A percentile compares a stretch with the other conserved stretches of the same genome.
Conservation (phyloP, 2,113 vertebrate genomes). For the Perognathus longimembris region DNA sequence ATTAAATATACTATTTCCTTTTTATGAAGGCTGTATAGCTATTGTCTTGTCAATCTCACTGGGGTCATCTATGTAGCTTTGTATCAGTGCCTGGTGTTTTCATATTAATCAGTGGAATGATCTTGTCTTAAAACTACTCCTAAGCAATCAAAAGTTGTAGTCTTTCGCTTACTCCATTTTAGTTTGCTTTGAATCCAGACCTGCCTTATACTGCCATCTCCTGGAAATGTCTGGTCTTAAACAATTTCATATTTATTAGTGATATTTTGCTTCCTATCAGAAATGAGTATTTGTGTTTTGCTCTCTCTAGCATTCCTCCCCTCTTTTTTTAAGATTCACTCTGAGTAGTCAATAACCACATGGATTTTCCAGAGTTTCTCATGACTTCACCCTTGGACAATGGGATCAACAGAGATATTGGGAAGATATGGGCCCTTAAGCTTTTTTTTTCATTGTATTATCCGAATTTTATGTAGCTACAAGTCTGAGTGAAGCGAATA, state of each 20-base stretch:
- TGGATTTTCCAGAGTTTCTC: background rate
- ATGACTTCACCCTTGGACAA: background rate
- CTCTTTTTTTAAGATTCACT: background rate
- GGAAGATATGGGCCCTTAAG: background rate
- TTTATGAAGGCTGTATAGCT: background rate
- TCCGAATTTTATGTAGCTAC: slow-evolving; percentile 11
- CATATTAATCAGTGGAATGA: background rate
- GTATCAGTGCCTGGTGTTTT: slow-evolving; percentile 12
- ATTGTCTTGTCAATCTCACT: slow-evolving; percentile 39
- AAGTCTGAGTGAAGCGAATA: background rate
- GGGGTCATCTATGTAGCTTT: background rate
- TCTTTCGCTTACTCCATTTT: background rate
- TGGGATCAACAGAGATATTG: background rate
- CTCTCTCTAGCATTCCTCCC: background rate
- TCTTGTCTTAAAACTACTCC: slow-evolving; percentile 12
- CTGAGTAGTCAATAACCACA: background rate
- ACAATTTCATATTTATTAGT: slow-evolving; percentile 12
- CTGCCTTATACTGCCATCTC: slow-evolving; percentile 80
- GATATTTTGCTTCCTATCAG: background rate
- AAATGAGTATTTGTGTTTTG: slow-evolving; percentile 23
- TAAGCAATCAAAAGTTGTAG: background rate
- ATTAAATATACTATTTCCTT: background rate
- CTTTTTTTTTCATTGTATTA: background rate
- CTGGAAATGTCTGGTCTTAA: slow-evolving; percentile 59
- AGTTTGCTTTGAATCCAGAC: slow-evolving; percentile 1